Evolutionary conservation across 2,113 vertebrate genomes (phyloP).

Genomic region (Enhydra lutris): DNA sequence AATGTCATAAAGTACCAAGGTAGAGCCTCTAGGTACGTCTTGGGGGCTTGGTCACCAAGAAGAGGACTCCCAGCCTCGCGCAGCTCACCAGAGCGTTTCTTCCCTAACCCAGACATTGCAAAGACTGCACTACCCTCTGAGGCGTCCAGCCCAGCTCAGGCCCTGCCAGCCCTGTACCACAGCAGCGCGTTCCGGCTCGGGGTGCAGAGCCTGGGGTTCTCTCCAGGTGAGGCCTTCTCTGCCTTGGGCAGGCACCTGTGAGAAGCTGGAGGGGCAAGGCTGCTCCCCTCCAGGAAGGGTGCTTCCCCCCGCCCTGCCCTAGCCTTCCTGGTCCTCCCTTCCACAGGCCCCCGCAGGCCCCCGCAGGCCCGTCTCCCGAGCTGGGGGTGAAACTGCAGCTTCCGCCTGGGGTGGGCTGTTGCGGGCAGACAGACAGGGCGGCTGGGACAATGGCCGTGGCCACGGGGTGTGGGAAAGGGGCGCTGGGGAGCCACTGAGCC

Average conservation of each 20-base stretch:
- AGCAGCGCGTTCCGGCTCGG: neutral
- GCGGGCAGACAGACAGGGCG: neutral
- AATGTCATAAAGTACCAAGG: neutral
- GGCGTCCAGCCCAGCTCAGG: neutral
- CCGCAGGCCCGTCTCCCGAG: neutral
- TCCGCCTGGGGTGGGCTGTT: neutral
- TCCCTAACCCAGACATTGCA: slow-evolving; percentile 22
- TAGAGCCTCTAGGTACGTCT: neutral
- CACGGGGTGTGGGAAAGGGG: neutral
- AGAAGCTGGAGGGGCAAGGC: neutral
- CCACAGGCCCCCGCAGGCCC: neutral
- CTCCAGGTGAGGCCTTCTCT: neutral
- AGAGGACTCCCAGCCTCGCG: neutral
- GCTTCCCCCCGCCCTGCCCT: neutral
- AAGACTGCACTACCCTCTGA: neutral
- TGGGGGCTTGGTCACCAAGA: neutral
- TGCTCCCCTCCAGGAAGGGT: neutral
- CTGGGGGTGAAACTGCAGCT: neutral
- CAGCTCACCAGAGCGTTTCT: neutral
- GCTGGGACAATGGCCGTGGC: neutral
- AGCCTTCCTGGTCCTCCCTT: neutral
- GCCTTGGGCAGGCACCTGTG: neutral
- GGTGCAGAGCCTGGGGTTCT: neutral
- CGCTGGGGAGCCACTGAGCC: neutral
- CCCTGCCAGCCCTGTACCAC: neutral